Percentiles rank a stretch among this genome's conserved stretches.
Evolutionary conservation across 2,888 invertebrate species (phyloP).

Genomic region (Malthinus flaveolus): DNA sequence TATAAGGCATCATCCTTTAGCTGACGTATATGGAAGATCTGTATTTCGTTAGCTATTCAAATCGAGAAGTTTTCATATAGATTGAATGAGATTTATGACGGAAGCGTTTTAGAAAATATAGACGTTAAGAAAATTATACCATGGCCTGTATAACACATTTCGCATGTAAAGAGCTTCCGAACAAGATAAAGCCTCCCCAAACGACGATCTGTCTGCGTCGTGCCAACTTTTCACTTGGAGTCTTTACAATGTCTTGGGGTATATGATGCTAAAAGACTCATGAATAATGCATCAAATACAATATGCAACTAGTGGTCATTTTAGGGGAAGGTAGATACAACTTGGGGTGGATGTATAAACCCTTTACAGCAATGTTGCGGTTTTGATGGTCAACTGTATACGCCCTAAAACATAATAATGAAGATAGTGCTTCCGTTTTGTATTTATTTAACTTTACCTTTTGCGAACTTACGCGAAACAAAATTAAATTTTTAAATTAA

Average conservation of each 20-base stretch:
- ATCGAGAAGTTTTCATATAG: slow-evolving; percentile 11
- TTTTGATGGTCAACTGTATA: too few species aligned
- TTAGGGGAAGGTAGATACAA: neutral
- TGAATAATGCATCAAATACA: slow-evolving; percentile 42
- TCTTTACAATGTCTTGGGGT: slow-evolving; percentile 18
- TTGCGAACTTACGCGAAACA: too few species aligned
- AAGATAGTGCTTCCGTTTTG: too few species aligned
- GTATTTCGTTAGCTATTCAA: slow-evolving; percentile 7
- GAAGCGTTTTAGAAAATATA: slow-evolving; percentile 2
- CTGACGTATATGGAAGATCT: too few species aligned
- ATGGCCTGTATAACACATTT: slow-evolving; percentile 17
- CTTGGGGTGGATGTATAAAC: too few species aligned
- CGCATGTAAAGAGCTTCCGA: slow-evolving; percentile 15
- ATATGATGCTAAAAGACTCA: slow-evolving; percentile 23
- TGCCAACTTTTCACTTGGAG: slow-evolving; percentile 21
- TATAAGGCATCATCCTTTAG: too few species aligned
- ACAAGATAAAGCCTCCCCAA: slow-evolving; percentile 27
- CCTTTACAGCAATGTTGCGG: too few species aligned
- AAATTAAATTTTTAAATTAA: too few species aligned
- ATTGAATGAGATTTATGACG: slow-evolving; percentile 9
- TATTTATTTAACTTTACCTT: too few species aligned
- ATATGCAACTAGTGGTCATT: slow-evolving; percentile 44
- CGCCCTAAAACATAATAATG: too few species aligned
- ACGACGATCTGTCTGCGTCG: slow-evolving; percentile 32
- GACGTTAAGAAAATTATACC: slow-evolving; percentile 13